Evolutionary conservation across 2,113 vertebrate genomes (phyloP).

Genomic region (Gasterosteus nipponicus): DNA sequence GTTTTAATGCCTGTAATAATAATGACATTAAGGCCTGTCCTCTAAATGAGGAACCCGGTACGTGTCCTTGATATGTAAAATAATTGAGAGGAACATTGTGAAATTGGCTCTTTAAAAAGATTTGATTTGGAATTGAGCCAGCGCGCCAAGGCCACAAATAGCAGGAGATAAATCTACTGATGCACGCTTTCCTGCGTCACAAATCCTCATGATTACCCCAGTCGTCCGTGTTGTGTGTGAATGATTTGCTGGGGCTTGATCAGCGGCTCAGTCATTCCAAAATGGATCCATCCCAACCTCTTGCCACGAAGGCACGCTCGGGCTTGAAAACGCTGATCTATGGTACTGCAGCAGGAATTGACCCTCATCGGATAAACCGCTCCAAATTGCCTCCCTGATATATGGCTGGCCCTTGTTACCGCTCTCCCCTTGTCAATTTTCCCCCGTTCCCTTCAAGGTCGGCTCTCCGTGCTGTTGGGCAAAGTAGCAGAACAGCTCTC

Average conservation of each 20-base stretch:
- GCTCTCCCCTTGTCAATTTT: conserved; percentile 76
- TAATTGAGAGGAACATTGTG: conserved; percentile 56
- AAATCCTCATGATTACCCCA: conserved; percentile 72
- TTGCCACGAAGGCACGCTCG: conserved; percentile 53
- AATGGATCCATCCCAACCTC: conserved; percentile 66
- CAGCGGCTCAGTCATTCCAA: conserved; percentile 67
- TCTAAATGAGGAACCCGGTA: conserved; percentile 48
- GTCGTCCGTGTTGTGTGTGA: conserved; percentile 67
- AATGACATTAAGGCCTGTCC: conserved; percentile 53
- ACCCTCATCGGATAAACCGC: conserved; percentile 81
- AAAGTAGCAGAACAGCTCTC: conserved; percentile 66
- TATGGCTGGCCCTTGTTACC: conserved; percentile 80
- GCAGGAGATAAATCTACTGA: conserved; percentile 69
- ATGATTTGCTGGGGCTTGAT: conserved; percentile 67
- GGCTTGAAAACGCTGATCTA: conserved; percentile 77
- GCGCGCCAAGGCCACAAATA: conserved; percentile 54
- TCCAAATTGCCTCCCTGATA: conserved; percentile 83
- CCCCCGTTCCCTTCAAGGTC: conserved; percentile 80
- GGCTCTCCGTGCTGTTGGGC: conserved; percentile 68
- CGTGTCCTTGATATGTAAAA: conserved; percentile 62
- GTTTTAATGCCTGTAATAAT: conserved; percentile 51
- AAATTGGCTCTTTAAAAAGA: conserved; percentile 60
- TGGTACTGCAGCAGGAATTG: conserved; percentile 75
- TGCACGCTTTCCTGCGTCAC: conserved; percentile 65
- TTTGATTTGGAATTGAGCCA: conserved; percentile 59